These are phyloP conservation scores for Diorhabda carinulata DNA, from an alignment of 1,140 invertebrate species.

Conservation along the genomic window DNA sequence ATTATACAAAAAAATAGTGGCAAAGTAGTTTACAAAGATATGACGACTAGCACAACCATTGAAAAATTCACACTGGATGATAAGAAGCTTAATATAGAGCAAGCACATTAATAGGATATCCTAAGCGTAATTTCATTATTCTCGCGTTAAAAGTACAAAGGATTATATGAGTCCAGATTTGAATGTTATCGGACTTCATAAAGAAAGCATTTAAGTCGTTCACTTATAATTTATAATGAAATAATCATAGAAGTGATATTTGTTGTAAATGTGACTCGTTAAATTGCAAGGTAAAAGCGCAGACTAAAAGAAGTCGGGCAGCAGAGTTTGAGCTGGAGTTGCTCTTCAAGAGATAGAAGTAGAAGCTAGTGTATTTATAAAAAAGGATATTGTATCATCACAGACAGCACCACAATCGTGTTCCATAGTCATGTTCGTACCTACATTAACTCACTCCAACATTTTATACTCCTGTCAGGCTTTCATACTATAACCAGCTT, in stretches of 20 bases:
- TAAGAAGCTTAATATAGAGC: neutral
- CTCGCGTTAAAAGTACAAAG: slow-evolving; percentile 16
- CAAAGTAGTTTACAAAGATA: too few species aligned
- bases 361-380: slow-evolving; percentile 4
- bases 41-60: neutral
- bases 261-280: slow-evolving; percentile 14
- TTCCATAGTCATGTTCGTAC: slow-evolving; percentile 14
- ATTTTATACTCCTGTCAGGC: slow-evolving; percentile 20
- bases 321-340: slow-evolving; percentile 3
- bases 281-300: slow-evolving; percentile 20
- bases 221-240: slow-evolving; percentile 18
- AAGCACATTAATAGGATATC: slow-evolving; percentile 13
- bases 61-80: slow-evolving; percentile 13
- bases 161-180: slow-evolving; percentile 24
- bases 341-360: slow-evolving; percentile 15
- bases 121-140: slow-evolving; percentile 14
- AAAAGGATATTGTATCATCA: slow-evolving; percentile 9
- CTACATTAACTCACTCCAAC: slow-evolving; percentile 18
- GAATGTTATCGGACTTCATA: slow-evolving; percentile 18
- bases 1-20: slow-evolving; percentile 12
- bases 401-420: neutral
- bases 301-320: slow-evolving; percentile 9
- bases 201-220: slow-evolving; percentile 13
- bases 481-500: slow-evolving; percentile 23
- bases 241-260: slow-evolving; percentile 14